Evolutionary conservation across 2,797 vertebrate genomes (phyloP), one percentile per base, ranked within the genome.

Genomic region (Furcifer pardalis): DNA sequence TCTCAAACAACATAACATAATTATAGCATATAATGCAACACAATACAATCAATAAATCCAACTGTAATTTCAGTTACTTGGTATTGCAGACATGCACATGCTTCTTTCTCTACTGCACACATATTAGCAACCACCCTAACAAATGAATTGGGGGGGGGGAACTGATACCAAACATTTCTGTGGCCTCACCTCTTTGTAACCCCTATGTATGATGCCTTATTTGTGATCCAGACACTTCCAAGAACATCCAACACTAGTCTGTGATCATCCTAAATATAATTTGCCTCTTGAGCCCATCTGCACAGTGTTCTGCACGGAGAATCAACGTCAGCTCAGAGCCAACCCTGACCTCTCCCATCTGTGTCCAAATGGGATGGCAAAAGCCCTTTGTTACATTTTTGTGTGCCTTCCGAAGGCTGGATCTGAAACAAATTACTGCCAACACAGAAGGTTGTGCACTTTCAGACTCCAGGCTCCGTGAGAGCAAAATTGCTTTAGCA

Each of bases 171-270:
- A n/a, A n/a, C n/a, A n/a, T n/a, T n/a, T n/a, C n/a, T n/a, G n/a
- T n/a, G n/a, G n/a, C n/a, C n/a, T n/a, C n/a, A n/a, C n/a, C 7
- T 78, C 78, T 85, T 88, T 92, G 30, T 44, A 83, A 86, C 79
- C 59, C 15, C 77, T 3, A 42, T 19, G 7, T 89, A 66, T n/a
- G 65, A 68, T 78, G 65, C 77, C 15, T 89, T 84, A 49, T 79
- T 23, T 74, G 72, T 72, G 49, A 75, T 78, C 25, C 37, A 82
- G 73, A 88, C 60, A 80, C n/a, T 37, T 84, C 59, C 2, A 2
- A 15, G 7, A 27, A 86, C 81, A 77, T 84, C 27, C 32, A 84
- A 15, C 42, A 2, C 8, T 27, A 25, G 10, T 44, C 63, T 81
- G 1, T 46, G 65, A 77, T 32, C 37, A 4, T 30, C 82, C 68